A percentile compares a stretch with the other conserved stretches of the same genome.
Conservation (phyloP, 2,797 vertebrate genomes). For the Manis pentadactyla region DNA sequence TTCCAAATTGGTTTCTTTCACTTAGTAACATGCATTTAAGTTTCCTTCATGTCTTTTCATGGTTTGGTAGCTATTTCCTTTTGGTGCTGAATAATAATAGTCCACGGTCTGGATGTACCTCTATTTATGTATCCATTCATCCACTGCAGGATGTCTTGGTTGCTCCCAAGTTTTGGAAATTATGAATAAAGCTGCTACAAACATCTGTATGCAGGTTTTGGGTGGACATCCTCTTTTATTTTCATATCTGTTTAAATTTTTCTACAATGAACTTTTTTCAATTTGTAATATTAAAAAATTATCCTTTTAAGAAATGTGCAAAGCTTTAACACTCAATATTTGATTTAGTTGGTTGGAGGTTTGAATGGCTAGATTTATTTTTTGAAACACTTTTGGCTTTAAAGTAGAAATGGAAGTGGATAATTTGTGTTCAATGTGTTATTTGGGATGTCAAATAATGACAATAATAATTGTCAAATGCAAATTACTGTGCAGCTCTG, state of each 20-base stretch:
- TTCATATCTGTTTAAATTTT: background rate
- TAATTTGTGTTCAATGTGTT: background rate
- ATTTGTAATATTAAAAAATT: background rate
- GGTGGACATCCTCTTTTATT: background rate
- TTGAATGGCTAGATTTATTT: background rate
- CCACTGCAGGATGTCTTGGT: background rate
- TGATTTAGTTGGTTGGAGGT: background rate
- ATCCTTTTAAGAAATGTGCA: background rate
- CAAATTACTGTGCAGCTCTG: background rate
- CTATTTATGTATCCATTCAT: background rate
- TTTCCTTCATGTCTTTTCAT: background rate
- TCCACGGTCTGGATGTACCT: background rate
- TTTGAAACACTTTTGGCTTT: background rate
- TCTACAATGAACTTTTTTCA: background rate
- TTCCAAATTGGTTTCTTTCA: background rate
- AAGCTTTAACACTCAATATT: background rate
- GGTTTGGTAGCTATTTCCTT: background rate
- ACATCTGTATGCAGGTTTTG: background rate
- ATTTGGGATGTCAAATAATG: background rate
- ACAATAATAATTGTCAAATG: background rate
- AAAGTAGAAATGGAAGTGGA: background rate
- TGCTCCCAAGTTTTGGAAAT: background rate
- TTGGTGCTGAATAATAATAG: background rate
- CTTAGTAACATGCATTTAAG: background rate
- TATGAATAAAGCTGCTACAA: background rate